phyloP scores from a whole-genome alignment of 2,888 invertebrate species.

The Erebia palarica region DNA sequence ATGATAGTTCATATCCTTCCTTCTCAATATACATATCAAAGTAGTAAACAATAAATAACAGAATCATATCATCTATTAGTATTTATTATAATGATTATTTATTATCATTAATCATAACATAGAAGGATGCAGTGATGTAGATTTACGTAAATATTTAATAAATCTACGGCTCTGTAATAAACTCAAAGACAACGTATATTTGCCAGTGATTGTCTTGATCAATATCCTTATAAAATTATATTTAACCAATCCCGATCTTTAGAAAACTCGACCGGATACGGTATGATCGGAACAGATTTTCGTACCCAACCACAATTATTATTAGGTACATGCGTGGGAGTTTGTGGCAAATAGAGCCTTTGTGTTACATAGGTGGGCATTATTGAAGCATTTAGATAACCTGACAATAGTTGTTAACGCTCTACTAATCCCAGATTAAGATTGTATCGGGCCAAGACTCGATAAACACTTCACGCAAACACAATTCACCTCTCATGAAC shows the following conservation, averaged over 20 bases:
- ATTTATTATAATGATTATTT: too few relatives aligned
- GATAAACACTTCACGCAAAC: conserved; percentile 75
- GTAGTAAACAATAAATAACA: too few relatives aligned
- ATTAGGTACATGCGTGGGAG: conserved; percentile 73
- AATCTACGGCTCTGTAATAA: too few relatives aligned
- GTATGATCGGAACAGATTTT: conserved; percentile 50
- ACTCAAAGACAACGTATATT: too few relatives aligned
- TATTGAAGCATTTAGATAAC: conserved; percentile 57
- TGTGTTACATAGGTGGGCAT: conserved; percentile 69
- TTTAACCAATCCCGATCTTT: background rate
- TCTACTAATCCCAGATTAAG: conserved; percentile 74
- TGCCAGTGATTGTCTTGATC: too few relatives aligned
- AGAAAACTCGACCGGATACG: conserved; percentile 53
- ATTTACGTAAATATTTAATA: too few relatives aligned
- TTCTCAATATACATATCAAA: too few relatives aligned
- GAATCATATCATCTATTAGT: too few relatives aligned
- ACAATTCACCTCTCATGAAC: conserved; percentile 59
- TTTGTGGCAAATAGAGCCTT: conserved; percentile 54
- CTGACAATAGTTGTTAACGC: conserved; percentile 66
- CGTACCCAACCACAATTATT: conserved; percentile 47
- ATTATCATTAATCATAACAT: too few relatives aligned
- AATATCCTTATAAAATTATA: background rate
- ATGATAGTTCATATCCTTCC: too few relatives aligned
- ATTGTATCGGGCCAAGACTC: conserved; percentile 68
- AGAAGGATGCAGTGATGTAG: too few relatives aligned